Percentiles rank a stretch among this genome's conserved stretches.
Conservation (phyloP, 2,888 invertebrate species). For the Coremacera marginata region DNA sequence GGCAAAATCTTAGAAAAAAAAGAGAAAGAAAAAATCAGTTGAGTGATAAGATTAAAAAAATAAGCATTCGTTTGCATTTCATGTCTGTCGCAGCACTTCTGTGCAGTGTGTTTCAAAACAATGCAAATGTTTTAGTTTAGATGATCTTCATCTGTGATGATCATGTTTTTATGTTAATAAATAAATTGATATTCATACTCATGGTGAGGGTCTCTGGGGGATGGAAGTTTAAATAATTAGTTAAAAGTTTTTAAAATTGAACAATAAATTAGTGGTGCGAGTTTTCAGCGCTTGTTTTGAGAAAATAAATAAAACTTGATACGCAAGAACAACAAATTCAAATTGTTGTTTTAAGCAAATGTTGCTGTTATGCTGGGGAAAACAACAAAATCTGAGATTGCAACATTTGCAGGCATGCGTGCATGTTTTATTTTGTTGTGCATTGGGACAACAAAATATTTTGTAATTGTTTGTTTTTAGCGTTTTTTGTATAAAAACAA, state of each 20-base stretch:
- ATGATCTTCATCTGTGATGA: conserved; percentile 23
- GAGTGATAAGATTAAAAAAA: neutral
- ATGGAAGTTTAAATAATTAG: conserved; percentile 27
- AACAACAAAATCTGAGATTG: neutral
- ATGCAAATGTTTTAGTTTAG: conserved; percentile 21
- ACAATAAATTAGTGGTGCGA: neutral
- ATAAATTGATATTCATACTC: conserved; percentile 25
- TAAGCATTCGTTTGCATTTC: conserved; percentile 31
- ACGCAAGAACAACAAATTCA: neutral
- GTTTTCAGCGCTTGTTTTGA: conserved; percentile 5
- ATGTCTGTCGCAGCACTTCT: neutral
- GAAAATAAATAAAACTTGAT: neutral
- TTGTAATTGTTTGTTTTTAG: neutral
- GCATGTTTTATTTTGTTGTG: neutral
- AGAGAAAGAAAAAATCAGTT: neutral
- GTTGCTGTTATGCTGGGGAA: neutral
- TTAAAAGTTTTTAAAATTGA: conserved; percentile 13
- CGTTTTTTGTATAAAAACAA: neutral
- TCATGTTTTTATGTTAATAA: conserved; percentile 11
- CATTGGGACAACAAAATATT: neutral
- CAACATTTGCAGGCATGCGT: neutral
- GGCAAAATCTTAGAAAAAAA: neutral
- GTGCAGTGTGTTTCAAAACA: conserved; percentile 20
- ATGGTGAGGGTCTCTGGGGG: neutral
- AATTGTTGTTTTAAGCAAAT: neutral